Conservation (phyloP, 2,797 vertebrate genomes). For the Garrulus glandarius region DNA sequence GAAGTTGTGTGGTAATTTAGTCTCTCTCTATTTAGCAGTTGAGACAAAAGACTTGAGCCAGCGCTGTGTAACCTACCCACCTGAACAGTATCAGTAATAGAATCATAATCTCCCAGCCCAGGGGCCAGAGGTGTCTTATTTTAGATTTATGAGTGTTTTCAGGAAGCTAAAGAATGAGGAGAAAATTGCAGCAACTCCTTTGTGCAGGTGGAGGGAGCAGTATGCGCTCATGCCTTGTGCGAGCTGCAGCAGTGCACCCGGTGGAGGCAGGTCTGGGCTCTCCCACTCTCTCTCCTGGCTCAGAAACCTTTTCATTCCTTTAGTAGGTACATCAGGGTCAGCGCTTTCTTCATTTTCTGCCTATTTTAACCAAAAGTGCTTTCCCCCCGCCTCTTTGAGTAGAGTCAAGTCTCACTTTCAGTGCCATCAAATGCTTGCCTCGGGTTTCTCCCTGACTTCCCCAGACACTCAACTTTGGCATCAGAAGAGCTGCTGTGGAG, state of each 20-base stretch:
- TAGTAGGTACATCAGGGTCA: background rate
- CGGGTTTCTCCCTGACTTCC: background rate
- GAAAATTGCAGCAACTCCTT: background rate
- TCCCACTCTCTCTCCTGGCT: background rate
- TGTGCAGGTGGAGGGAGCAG: background rate
- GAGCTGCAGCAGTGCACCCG: background rate
- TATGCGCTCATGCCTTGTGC: background rate
- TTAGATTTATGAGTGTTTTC: background rate
- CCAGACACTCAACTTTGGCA: background rate
- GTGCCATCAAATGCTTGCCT: background rate
- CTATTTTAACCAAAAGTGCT: background rate
- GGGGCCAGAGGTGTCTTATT: background rate
- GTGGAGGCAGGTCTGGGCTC: background rate
- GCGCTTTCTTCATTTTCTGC: background rate
- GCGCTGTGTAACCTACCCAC: background rate
- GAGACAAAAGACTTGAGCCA: background rate
- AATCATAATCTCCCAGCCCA: background rate
- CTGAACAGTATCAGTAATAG: background rate
- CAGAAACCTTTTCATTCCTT: background rate
- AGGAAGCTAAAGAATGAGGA: background rate
- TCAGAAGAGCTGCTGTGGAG: background rate
- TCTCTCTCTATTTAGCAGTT: background rate
- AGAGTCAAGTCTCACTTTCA: background rate
- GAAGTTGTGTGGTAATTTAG: background rate
- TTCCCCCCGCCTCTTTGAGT: background rate